Base-by-base conservation (phyloP, 1,140 invertebrate species). In the Calosoma granatense region DNA sequence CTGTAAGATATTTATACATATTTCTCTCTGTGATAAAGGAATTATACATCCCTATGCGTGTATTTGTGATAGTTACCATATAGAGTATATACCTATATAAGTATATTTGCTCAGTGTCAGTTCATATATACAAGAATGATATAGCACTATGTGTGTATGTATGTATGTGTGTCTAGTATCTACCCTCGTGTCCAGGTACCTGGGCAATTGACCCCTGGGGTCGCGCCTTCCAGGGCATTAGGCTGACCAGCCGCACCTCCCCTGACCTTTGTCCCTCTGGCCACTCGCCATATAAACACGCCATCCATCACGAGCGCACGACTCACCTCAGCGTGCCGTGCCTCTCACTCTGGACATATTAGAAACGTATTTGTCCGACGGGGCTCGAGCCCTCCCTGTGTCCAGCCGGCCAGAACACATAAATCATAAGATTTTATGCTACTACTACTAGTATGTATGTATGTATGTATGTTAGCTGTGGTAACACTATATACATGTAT, bases 281-380 rank as follows among this genome's bases (percentile, higher is more conserved):
- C 68, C 69, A 71, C 69, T 71, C 68, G 69, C 65, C 69, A 68
- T 65, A 71, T 71, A 71, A 71, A 71, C 69, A 71, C 66, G 60
- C 69, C 68, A 70, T 71, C 66, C 65, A 71, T 71, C 69, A 71
- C 53, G 17, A 19, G 17, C 54, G 36, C 36, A n/a, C n/a, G n/a
- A n/a, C 26, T 12, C 39, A 39, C 64, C 30, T 43, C 55, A 51
- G 4, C 26, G 14, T n/a, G n/a, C n/a, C n/a, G n/a, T n/a, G n/a
- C n/a, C n/a, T n/a, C n/a, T 30, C 26, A 30, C 26, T 52, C 47
- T 51, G 53, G 54, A 41, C 58, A 63, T 68, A 70, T 68, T 69
- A 68, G 67, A 68, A 70, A 67, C 62, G 64, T 67, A 70, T 70
- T 60, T 60, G 62, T 36, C n/a, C 6, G 26, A 6, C 26, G 26